Base-by-base conservation (phyloP, 2,888 invertebrate genomes). In the Reticulitermes lucifugus region DNA sequence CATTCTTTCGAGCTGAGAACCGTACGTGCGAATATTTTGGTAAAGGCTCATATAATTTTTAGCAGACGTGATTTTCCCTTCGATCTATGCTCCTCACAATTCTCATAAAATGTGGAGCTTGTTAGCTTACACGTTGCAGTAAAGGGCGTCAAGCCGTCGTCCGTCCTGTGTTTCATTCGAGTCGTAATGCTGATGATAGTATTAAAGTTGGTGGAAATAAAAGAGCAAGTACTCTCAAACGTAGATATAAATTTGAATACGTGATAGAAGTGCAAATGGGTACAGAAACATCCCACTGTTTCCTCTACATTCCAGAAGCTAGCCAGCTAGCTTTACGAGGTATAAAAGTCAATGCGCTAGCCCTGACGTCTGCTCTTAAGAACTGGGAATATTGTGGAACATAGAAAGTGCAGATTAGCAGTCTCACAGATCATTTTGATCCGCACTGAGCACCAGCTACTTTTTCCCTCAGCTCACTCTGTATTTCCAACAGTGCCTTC, bases 341-440 rank as follows among this genome's bases (percentile, higher is more conserved):
- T 29, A 73, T 41, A 41, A 41, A 73, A 73, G 14, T 41, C 73
- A 14, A 7, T 18, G 21, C 22, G 41, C 21, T 73, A 71, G 18
- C 41, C 73, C 41, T 73, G 41, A 73, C 73, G 5, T 7, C 9
- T 65, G 65, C n/a, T 25, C 65, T 65, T 65, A 65, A 65, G 65
- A 65, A 25, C 65, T 25, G 65, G 65, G 12, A 65, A n/a, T 65
- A n/a, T n/a, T 25, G 12, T 65, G 65, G 65, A 65, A 65, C 65
- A 65, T 65, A 12, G 65, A 65, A 65, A 65, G 65, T 4, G 65
- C n/a, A 65, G 25, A 21, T 73, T 46, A 7, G 6, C 35, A 35
- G 41, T 41, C 73, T 73, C 73, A 73, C 35, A 73, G 73, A 73
- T 73, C 29, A 73, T 73, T 73, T 73, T 21, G 41, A 14, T 41